phyloP scores from a whole-genome alignment of 2,888 invertebrate genomes.

The Conus canariensis region DNA sequence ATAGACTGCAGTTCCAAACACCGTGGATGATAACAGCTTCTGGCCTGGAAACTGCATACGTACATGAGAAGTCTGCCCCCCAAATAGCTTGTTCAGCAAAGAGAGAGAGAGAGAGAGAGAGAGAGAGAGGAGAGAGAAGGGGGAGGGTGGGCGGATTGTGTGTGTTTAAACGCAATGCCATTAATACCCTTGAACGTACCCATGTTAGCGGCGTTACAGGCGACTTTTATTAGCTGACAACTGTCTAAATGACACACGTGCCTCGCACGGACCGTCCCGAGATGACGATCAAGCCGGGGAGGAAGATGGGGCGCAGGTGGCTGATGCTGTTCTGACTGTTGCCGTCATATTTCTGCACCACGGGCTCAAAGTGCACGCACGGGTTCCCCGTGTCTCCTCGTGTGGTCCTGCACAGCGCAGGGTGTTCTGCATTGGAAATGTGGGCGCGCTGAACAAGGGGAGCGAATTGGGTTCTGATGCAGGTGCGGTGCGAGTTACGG shows the following conservation, averaged over 20 bases:
- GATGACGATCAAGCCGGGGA: background rate
- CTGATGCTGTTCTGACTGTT: background rate
- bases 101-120: no score
- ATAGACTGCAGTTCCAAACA: background rate
- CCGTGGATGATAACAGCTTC: background rate
- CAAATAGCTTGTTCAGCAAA: no score
- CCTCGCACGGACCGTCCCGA: background rate
- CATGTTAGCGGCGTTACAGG: background rate
- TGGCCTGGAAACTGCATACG: background rate
- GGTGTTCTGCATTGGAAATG: background rate
- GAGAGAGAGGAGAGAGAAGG: no score
- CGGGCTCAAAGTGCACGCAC: background rate
- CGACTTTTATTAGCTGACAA: background rate
- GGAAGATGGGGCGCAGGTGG: background rate
- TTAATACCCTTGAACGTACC: background rate
- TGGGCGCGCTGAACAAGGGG: background rate
- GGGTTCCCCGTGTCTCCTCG: background rate
- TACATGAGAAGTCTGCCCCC: no score
- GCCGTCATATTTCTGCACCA: background rate
- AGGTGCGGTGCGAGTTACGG: conserved; percentile 21
- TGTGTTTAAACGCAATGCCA: conserved; percentile 8
- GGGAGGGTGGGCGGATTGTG: no score
- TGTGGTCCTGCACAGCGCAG: conserved; percentile 5
- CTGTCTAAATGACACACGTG: conserved; percentile 2
- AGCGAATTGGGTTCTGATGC: conserved; percentile 17